Evolutionary conservation across 2,888 invertebrate genomes (phyloP), one percentile per base, ranked within the genome.

Genomic region (Ischnus inquisitorius): DNA sequence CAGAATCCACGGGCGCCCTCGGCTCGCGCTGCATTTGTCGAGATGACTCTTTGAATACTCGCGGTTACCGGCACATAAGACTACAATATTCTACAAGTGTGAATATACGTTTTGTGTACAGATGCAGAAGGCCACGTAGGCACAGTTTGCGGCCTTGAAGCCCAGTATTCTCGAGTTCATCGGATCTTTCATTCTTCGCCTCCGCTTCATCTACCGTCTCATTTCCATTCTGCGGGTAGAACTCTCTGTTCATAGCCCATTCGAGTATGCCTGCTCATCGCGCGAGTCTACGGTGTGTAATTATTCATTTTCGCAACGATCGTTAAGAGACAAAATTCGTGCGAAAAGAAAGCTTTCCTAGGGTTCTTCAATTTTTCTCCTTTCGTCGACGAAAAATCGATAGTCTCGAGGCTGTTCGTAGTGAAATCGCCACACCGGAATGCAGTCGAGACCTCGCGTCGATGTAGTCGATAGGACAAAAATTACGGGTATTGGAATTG

Each of bases 81-180:
- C 8, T 51, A 14, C 51, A 48, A 48, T 25, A 72, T 22, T 43
- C 19, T 46, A 22, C 28, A 46, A 43, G 46, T 39, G 54, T 54
- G 12, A 46, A 16, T 43, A 46, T 41, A 71, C 22, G 22, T 54
- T 10, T 16, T 19, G 19, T 51, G 51, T 51, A 51, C 54, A 34
- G 34, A 22, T 22, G 54, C 57, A 72, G 57, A 34, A 57, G 43
- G 19, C 16, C 41, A 62, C 72, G 43, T n/a, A 46, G 60, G 6
- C 22, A 3, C 12, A 34, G 51, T 34, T 12, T 16, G 60, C 46
- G 72, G 72, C 87, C 90, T 88, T 87, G 87, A 22, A 86, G 68
- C 82, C 69, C 34, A 67, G 60, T 62, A 25, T 46, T 72, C 75
- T 78, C 67, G 81, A 85, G 87, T 87, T 87, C 87, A 87, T 88